Conservation (phyloP, 2,888 invertebrate species). For the Tupiocoris notatus region DNA sequence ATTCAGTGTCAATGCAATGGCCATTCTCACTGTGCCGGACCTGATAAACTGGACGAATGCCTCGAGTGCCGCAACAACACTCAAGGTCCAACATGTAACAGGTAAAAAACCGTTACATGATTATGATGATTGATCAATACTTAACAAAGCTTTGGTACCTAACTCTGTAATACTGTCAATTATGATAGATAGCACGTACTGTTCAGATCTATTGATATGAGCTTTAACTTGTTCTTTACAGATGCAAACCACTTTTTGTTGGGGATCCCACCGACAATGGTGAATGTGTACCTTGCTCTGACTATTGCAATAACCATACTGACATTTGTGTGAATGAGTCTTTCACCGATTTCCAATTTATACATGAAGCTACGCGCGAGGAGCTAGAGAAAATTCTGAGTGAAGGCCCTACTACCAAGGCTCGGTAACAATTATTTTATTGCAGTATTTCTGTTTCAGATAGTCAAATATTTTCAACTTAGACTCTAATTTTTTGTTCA, state of each 20-base stretch:
- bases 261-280: constrained; percentile 82
- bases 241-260: constrained; percentile 86
- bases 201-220: too few species aligned
- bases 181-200: too few species aligned
- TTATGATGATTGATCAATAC: too few species aligned
- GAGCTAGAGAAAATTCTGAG: constrained; percentile 65
- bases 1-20: constrained; percentile 94
- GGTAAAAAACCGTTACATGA: constrained; percentile 2
- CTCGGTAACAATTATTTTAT: too few species aligned
- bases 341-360: constrained; percentile 47
- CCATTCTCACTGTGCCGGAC: constrained; percentile 87
- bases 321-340: constrained; percentile 66
- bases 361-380: constrained; percentile 57
- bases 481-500: too few species aligned
- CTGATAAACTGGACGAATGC: constrained; percentile 78
- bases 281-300: constrained; percentile 81
- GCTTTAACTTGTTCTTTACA: constrained; percentile 53
- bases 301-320: constrained; percentile 83
- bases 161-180: too few species aligned
- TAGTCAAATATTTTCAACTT: too few species aligned
- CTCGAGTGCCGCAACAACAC: constrained; percentile 87
- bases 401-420: constrained; percentile 69
- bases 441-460: too few species aligned
- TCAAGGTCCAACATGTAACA: constrained; percentile 70
- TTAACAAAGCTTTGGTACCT: background rate